Evolutionary conservation across 2,113 vertebrate genomes (phyloP).

Genomic region (Orthonyx spaldingii): DNA sequence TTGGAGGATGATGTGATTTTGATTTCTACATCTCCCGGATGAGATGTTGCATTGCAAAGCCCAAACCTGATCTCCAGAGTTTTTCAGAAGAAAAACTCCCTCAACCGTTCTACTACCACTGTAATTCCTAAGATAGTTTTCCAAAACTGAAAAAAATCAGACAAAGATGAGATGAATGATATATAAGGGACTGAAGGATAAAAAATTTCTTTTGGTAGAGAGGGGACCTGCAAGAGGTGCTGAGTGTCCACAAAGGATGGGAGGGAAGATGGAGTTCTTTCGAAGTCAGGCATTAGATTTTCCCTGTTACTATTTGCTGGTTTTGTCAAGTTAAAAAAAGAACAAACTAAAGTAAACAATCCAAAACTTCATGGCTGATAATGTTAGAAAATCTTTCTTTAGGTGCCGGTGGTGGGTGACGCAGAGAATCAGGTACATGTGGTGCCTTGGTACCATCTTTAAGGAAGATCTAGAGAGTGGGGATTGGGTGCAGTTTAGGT

Average conservation of each 20-base stretch:
- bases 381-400: not conserved
- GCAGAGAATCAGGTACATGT: not conserved
- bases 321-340: not conserved
- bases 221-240: not conserved
- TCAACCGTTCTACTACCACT: not conserved
- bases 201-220: not conserved
- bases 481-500: not conserved
- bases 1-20: not conserved
- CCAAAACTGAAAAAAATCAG: not conserved
- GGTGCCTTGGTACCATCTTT: not conserved
- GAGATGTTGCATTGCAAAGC: not conserved
- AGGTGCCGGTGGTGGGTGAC: not conserved
- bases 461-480: not conserved
- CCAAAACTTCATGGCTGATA: not conserved
- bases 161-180: not conserved
- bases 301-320: not conserved
- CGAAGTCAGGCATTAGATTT: not conserved
- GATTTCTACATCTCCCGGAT: not conserved
- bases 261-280: not conserved
- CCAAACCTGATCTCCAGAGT: not conserved
- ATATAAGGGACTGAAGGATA: not conserved
- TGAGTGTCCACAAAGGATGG: not conserved
- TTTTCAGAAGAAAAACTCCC: not conserved
- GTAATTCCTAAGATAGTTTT: not conserved
- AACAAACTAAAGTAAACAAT: not conserved